Evolutionary conservation across 2,113 vertebrate species (phyloP).

Genomic region (Entosphenus tridentatus): DNA sequence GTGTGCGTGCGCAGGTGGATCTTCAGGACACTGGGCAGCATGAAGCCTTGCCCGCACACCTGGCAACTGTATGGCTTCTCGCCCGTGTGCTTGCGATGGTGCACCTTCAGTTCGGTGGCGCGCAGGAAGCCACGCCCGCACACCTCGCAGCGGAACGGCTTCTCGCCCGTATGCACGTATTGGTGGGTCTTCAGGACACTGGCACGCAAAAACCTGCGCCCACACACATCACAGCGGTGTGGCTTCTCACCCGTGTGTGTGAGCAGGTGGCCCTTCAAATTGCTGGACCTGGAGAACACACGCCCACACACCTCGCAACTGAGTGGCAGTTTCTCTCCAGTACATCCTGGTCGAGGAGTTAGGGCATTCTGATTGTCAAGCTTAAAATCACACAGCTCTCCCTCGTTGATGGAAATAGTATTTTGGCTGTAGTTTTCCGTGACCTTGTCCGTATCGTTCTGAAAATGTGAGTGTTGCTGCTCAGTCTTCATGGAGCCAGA

Average conservation of each 20-base stretch:
- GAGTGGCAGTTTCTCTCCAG: not conserved
- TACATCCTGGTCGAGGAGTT: no score
- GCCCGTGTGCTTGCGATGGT: slow-evolving; percentile 1
- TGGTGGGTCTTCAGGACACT: not conserved
- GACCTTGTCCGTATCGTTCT: no score
- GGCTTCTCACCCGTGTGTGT: slow-evolving; percentile 1
- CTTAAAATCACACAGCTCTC: no score
- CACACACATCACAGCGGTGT: not conserved
- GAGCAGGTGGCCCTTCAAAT: slow-evolving; percentile 1
- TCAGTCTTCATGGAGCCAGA: no score
- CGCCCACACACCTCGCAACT: slow-evolving; percentile 1
- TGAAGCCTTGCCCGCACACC: slow-evolving; percentile 5
- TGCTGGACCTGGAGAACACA: not conserved
- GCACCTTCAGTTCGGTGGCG: slow-evolving; percentile 23
- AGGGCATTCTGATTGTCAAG: no score
- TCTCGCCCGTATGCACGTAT: not conserved
- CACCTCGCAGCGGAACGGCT: not conserved
- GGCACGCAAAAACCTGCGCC: not conserved
- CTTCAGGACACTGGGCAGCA: slow-evolving; percentile 94
- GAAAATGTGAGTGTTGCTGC: no score
- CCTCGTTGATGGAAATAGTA: no score
- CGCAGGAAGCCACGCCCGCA: not conserved
- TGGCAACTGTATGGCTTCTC: not conserved
- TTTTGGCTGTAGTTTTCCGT: no score
- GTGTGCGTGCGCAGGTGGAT: slow-evolving; percentile 54